Evolutionary conservation across 2,113 vertebrate species (phyloP).

Genomic region (Pelecanoides urinatrix): DNA sequence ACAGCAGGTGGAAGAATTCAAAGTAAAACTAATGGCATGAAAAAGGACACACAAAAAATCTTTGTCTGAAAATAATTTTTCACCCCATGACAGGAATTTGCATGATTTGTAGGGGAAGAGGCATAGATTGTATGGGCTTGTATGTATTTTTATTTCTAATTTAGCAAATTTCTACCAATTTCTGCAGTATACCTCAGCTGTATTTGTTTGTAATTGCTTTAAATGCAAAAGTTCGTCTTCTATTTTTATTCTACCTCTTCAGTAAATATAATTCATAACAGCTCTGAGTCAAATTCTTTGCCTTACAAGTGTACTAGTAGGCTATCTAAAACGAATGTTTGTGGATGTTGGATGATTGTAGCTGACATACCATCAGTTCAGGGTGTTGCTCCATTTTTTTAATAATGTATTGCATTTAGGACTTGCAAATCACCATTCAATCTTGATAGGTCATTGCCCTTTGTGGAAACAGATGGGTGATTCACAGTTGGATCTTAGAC

Average conservation of each 20-base stretch:
- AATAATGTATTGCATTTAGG: neutral
- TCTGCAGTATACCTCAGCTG: neutral
- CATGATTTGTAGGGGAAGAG: neutral
- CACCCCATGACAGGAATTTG: neutral
- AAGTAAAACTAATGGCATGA: neutral
- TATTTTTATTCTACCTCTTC: neutral
- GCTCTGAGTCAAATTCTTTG: neutral
- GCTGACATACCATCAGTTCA: neutral
- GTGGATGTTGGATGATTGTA: neutral
- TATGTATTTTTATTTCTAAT: neutral
- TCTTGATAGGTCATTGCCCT: neutral
- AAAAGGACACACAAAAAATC: neutral
- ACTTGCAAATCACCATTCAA: neutral
- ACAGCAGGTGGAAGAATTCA: neutral
- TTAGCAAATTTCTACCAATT: neutral
- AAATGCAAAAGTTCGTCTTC: neutral
- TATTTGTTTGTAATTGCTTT: neutral
- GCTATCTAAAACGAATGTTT: neutral
- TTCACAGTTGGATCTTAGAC: neutral
- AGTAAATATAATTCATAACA: neutral
- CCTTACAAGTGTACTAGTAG: neutral
- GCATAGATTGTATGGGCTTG: neutral
- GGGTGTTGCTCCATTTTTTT: neutral
- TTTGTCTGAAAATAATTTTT: neutral
- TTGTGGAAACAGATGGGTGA: neutral